Evolutionary conservation across 2,797 vertebrate genomes (phyloP).

Genomic region (Champsocephalus esox): DNA sequence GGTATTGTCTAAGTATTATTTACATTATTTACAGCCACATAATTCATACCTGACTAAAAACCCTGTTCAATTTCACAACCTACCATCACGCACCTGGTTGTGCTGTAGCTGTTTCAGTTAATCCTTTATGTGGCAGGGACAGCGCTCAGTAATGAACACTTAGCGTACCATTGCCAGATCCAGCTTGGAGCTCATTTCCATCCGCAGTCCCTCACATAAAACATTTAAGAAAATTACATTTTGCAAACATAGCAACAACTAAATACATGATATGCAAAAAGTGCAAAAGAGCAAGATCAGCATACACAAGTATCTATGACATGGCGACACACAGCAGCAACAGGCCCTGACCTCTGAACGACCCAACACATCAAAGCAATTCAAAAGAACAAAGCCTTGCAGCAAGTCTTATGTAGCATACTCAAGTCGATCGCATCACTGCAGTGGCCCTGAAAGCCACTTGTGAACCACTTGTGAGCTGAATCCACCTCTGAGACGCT

Average conservation of each 20-base stretch:
- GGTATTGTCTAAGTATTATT: no score
- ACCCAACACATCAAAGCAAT: neutral
- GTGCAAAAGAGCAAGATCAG: no score
- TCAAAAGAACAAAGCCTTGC: constrained; percentile 9
- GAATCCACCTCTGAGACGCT: constrained; percentile 22
- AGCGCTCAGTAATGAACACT: no score
- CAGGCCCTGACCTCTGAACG: neutral
- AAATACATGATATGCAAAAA: no score
- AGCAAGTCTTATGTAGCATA: constrained; percentile 24
- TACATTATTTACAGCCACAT: neutral
- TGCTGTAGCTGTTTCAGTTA: neutral
- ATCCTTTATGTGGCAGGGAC: no score
- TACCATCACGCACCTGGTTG: neutral
- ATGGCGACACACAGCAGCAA: neutral
- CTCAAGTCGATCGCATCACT: constrained; percentile 25
- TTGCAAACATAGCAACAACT: no score
- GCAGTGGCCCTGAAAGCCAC: constrained; percentile 34
- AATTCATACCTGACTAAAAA: neutral
- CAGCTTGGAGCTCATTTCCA: no score
- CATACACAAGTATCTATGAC: no score
- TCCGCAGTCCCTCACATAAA: no score
- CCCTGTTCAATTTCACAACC: constrained; percentile 2
- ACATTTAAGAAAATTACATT: no score
- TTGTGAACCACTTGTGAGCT: neutral
- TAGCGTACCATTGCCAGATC: no score